Evolutionary conservation across 2,888 invertebrate genomes (phyloP), one percentile per base, ranked within the genome.

Genomic region (Acanthosoma haemorrhoidale): DNA sequence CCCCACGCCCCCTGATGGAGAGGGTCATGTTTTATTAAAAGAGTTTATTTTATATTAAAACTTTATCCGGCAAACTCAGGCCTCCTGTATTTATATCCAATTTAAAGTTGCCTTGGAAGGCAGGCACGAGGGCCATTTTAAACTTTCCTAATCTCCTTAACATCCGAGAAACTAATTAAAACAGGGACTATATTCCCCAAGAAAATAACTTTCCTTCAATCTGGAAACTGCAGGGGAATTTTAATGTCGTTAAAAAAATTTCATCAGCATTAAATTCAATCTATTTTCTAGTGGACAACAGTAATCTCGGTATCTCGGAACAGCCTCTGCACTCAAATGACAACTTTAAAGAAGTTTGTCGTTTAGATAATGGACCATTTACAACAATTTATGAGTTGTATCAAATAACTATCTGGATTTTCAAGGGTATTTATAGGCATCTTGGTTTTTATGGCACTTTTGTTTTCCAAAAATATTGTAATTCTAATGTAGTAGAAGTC

Each of bases 11-110:
- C 13, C 9, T 36, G 18, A 29, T n/a, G 5, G 32, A 11, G 31
- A 15, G 18, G 18, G 38, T 13, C 64, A 39, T 64, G 64, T 64
- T 64, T 64, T 64, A 64, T 64, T 64, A 64, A 64, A 25, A 41
- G 39, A 64, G 39, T 64, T 64, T 64, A 64, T 64, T 64, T 64
- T 64, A 64, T 64, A 64, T 64, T 64, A 64, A 64, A 64, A 64
- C 29, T 64, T 64, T 64, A 61, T 61, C 61, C 61, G 61, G 16
- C 29, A 15, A 15, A 39, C 29, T 29, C 41, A 38, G 39, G 25
- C 29, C 41, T 41, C 64, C 39, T 64, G 64, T 64, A 64, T 64
- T 64, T 64, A 64, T 64, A 64, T 64, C 64, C 64, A 64, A 64
- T 64, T 64, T 64, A 64, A 64, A 64, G 64, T 64, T 64, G 38